phyloP scores from a whole-genome alignment of 2,888 invertebrate species.

The Hymenopus coronatus region DNA sequence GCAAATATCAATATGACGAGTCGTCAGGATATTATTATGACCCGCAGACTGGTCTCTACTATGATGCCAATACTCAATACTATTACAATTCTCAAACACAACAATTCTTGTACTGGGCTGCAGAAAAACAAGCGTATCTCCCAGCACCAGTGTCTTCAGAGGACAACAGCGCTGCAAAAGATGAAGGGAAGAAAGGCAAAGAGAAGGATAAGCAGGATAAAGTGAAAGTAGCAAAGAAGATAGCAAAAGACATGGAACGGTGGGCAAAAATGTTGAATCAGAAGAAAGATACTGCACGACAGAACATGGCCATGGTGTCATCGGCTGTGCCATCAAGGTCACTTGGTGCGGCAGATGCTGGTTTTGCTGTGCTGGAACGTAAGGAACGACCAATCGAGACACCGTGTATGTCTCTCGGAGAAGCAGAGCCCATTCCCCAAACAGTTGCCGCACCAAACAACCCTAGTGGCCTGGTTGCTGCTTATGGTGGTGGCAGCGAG shows the following conservation, averaged over 20 bases:
- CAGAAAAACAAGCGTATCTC: conserved; percentile 62
- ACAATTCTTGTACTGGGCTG: conserved; percentile 95
- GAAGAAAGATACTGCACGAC: conserved; percentile 72
- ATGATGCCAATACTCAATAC: conserved; percentile 93
- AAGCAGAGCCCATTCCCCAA: not conserved
- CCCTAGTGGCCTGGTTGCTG: conserved; percentile 58
- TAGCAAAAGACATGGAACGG: conserved; percentile 90
- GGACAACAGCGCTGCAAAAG: conserved; percentile 41
- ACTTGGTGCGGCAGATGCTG: conserved; percentile 86
- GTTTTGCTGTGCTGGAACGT: conserved; percentile 87
- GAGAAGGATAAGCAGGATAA: conserved; percentile 80
- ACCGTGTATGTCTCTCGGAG: not conserved
- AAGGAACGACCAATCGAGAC: conserved; percentile 47
- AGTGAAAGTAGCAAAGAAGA: conserved; percentile 95
- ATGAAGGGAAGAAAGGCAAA: conserved; percentile 64
- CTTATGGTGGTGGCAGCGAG: conserved; percentile 72
- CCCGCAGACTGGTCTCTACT: conserved; percentile 87
- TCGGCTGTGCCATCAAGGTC: conserved; percentile 49
- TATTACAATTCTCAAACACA: conserved; percentile 91
- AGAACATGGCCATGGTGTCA: conserved; percentile 38
- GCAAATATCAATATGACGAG: conserved; percentile 90
- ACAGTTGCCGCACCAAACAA: not conserved
- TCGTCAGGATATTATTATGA: conserved; percentile 96
- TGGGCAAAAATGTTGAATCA: conserved; percentile 98
- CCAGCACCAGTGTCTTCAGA: conserved; percentile 47